Evolutionary conservation across 2,113 vertebrate species (phyloP).

Genomic region (Corythornis vintsioides): DNA sequence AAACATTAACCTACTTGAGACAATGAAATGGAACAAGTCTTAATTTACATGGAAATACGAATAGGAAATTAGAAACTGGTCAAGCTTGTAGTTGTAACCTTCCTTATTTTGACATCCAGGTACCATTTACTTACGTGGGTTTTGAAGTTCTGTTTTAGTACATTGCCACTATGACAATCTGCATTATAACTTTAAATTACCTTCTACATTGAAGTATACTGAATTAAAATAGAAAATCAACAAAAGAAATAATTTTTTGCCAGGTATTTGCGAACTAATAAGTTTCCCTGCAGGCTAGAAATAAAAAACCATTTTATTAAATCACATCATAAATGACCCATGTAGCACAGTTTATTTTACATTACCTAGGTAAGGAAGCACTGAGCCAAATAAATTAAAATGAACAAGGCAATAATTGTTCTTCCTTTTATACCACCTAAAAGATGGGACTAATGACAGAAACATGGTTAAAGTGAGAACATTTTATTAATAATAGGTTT

Average conservation of each 20-base stretch:
- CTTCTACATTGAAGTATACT: background rate
- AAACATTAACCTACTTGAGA: slow-evolving; percentile 1
- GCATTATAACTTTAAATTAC: slow-evolving; percentile 51
- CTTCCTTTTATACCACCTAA: slow-evolving; percentile 56
- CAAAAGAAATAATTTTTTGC: background rate
- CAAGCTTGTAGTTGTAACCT: background rate
- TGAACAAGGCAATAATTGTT: slow-evolving; percentile 73
- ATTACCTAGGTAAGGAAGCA: slow-evolving; percentile 62
- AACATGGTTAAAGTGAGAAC: slow-evolving; percentile 49
- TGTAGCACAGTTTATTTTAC: slow-evolving; percentile 70
- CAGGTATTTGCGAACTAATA: slow-evolving; percentile 45
- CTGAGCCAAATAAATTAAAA: slow-evolving; percentile 72
- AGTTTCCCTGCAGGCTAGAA: slow-evolving; percentile 43
- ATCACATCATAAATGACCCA: slow-evolving; percentile 74
- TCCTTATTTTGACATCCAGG: background rate
- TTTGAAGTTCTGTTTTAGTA: background rate
- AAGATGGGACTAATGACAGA: slow-evolving; percentile 64
- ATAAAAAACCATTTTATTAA: slow-evolving; percentile 72
- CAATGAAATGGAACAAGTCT: background rate
- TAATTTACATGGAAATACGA: slow-evolving; percentile 21
- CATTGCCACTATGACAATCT: slow-evolving; percentile 11
- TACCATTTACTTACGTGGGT: background rate
- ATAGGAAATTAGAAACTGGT: slow-evolving; percentile 6
- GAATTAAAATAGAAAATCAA: slow-evolving; percentile 35
- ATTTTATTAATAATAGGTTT: slow-evolving; percentile 24